Conservation (phyloP, 2,113 vertebrate genomes). For the Bolborhynchus lineola region DNA sequence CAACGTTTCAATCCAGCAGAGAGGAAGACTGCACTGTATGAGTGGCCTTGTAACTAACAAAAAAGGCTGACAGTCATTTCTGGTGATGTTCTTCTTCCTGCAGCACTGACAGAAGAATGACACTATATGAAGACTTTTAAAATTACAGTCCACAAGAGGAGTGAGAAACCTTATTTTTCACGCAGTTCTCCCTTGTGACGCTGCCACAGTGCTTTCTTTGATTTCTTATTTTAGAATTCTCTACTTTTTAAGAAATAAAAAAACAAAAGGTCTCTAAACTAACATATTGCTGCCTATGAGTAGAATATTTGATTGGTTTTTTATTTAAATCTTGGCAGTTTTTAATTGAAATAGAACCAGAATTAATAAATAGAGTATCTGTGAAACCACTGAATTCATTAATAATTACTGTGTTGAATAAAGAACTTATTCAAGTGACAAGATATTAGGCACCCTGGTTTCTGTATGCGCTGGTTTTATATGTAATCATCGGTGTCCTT, state of each 20-base stretch:
- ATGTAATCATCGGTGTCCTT: slow-evolving; percentile 71
- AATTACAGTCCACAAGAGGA: slow-evolving; percentile 78
- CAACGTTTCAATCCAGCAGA: slow-evolving; percentile 80
- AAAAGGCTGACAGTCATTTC: slow-evolving; percentile 83
- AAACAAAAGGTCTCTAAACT: slow-evolving; percentile 57
- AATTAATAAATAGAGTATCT: slow-evolving; percentile 63
- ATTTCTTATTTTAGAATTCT: slow-evolving; percentile 71
- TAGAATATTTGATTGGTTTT: slow-evolving; percentile 61
- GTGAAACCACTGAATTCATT: slow-evolving; percentile 64
- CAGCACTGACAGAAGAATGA: slow-evolving; percentile 81
- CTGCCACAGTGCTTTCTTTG: slow-evolving; percentile 77
- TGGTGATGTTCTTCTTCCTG: slow-evolving; percentile 82
- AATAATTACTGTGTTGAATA: slow-evolving; percentile 50
- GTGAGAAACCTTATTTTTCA: slow-evolving; percentile 66
- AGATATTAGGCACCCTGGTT: slow-evolving; percentile 68
- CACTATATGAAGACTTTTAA: slow-evolving; percentile 78
- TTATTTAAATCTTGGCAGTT: slow-evolving; percentile 68
- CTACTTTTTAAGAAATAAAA: slow-evolving; percentile 61
- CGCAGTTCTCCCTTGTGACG: slow-evolving; percentile 68
- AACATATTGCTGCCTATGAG: slow-evolving; percentile 71
- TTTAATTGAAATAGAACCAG: slow-evolving; percentile 68
- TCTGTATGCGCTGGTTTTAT: slow-evolving; percentile 77
- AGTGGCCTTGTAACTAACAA: slow-evolving; percentile 87
- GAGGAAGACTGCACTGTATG: slow-evolving; percentile 82
- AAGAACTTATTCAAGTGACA: slow-evolving; percentile 45